Evolutionary conservation across 2,797 vertebrate genomes (phyloP).

Genomic region (Catostomus latipinnis): DNA sequence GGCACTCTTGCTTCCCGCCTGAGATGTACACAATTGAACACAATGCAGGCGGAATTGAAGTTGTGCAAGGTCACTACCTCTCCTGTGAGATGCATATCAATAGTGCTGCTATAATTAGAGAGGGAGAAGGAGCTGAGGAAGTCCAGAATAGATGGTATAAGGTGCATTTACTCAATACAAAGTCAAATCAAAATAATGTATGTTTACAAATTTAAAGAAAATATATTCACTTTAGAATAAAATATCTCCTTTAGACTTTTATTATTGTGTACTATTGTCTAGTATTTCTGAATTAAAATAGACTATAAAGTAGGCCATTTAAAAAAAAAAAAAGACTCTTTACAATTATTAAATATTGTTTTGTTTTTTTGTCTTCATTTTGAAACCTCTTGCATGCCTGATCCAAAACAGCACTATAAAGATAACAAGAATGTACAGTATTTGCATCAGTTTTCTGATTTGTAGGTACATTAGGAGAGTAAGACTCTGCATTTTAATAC

Average conservation of each 20-base stretch:
- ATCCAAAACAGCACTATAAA: too few species aligned
- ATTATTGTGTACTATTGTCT: background rate
- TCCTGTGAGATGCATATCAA: slow-evolving; percentile 56
- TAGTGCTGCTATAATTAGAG: slow-evolving; percentile 43
- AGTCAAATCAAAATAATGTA: background rate
- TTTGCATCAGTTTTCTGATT: background rate
- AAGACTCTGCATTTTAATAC: too few species aligned
- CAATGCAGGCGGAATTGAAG: slow-evolving; percentile 65
- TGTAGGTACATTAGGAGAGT: background rate
- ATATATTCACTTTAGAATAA: too few species aligned
- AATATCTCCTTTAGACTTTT: background rate
- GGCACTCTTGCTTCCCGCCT: slow-evolving; percentile 50
- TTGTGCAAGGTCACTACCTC: slow-evolving; percentile 66
- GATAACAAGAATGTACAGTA: too few species aligned
- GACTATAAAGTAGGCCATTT: too few species aligned
- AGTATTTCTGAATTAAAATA: too few species aligned
- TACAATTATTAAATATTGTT: too few species aligned
- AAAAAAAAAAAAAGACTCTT: too few species aligned
- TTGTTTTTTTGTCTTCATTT: too few species aligned
- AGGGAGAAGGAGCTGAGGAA: slow-evolving; percentile 5
- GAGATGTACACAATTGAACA: slow-evolving; percentile 61
- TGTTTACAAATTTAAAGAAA: too few species aligned
- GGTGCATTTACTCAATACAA: too few species aligned
- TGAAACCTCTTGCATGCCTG: too few species aligned
- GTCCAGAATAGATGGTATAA: slow-evolving; percentile 6